phyloP scores from a whole-genome alignment of 2,113 vertebrate genomes.

The Solenodon paradoxus region DNA sequence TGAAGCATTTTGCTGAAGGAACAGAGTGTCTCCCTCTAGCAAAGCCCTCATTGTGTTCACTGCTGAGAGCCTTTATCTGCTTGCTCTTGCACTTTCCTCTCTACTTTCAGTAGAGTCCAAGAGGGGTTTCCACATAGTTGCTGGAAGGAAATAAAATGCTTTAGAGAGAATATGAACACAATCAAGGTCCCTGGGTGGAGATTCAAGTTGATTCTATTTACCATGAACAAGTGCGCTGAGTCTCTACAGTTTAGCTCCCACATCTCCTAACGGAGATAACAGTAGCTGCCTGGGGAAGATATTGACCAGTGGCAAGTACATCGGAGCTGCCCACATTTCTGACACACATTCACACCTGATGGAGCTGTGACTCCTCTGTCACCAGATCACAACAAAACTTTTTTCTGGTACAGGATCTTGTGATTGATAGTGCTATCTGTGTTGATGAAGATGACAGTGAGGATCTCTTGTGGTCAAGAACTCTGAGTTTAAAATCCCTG shows the following conservation, averaged over 20 bases:
- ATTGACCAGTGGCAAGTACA: too few species aligned
- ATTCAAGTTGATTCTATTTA: background rate
- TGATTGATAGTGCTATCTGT: rapidly evolving
- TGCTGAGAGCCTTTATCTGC: rapidly evolving
- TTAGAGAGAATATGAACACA: background rate
- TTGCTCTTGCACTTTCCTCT: background rate
- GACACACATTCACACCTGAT: background rate
- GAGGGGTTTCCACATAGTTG: background rate
- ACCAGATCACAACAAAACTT: too few species aligned
- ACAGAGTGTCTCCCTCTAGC: background rate
- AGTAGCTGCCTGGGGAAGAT: background rate
- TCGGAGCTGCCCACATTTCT: background rate
- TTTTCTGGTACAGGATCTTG: background rate
- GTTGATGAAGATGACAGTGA: rapidly evolving
- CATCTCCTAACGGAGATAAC: background rate
- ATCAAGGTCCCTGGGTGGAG: too few species aligned
- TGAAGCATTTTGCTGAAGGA: rapidly evolving
- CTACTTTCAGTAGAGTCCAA: background rate
- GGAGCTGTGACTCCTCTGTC: background rate
- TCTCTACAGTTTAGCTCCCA: background rate
- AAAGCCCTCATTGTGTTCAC: too few species aligned
- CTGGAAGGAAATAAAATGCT: background rate
- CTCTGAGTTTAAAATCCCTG: background rate
- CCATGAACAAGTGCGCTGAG: background rate
- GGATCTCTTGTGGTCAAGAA: background rate